Base-by-base conservation (phyloP, 2,888 invertebrate genomes). In the Hybos culiciformis region DNA sequence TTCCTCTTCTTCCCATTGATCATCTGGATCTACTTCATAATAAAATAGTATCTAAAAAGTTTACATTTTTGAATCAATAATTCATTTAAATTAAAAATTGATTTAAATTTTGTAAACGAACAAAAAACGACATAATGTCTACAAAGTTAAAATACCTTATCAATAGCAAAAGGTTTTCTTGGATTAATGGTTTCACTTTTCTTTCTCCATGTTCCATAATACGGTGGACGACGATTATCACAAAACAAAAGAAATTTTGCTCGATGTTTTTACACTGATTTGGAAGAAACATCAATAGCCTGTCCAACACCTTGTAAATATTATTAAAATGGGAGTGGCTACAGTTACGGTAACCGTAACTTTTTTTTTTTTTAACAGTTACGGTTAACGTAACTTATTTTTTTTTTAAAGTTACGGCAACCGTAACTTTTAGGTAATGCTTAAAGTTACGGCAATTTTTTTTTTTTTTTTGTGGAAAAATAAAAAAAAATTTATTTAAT, bases 201-300 rank as follows among this genome's bases (percentile, higher is more conserved):
- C 60, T 91, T 92, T 36, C 87, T 73, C 92, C 93, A 97, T 0
- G 96, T 97, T n/a, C 97, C 97, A 74, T 85, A 93, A 61, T 92
- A 98, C 0, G 97, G 84, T 1, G 97, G 98, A 14, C 97, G 75
- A 29, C 82, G 76, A 67, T 96, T 97, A 59, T 92, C 91, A 53
- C 79, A 75, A 62, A 98, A 98, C 56, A 84, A 79, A 6, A 94
- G 70, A 24, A 88, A 74, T 64, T 98, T 98, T 0, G 83, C 81
- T 9, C 77, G 73, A 51, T 77, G 72, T 50, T 73, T 78, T 53
- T 72, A 71, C 38, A 74, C 58, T 32, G 60, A 61, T 15, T 66
- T 60, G 5, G 63, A 56, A 15, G 73, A 71, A 51, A 77, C 76
- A 19, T 75, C 70, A 37, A 81, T 71, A 39, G 73, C 72, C 52